Base-by-base conservation (phyloP, 2,888 invertebrate species). In the Ischnus inquisitorius region DNA sequence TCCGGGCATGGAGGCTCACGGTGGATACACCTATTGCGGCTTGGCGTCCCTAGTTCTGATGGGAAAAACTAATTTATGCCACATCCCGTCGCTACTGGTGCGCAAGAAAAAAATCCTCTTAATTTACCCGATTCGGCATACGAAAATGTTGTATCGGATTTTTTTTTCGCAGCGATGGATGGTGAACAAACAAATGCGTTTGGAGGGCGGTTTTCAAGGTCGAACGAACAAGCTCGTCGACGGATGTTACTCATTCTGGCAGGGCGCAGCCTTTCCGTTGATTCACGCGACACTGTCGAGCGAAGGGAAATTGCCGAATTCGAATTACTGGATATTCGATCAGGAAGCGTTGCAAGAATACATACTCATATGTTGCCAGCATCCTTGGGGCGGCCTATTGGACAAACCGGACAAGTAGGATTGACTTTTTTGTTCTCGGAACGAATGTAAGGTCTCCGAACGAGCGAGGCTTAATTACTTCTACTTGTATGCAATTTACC, bases 211-310 rank as follows among this genome's bases (percentile, higher is more conserved):
- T 6, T 99, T 99, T 93, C 97, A 98, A 95, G 99, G 99, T 0
- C 95, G 99, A 90, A 99, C 99, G 1, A 99, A 99, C 94, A 99
- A 99, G 94, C 95, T 99, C 86, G 99, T 99, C 0, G 99, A 99
- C 95, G 98, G 98, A 2, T 99, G 99, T 93, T 99, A 99, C 93
- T 99, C 99, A 0, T 99, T 99, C 94, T 99, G 99, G 99, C 98
- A 98, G 94, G 99, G 98, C 39, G 99, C 97, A 69, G 96, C 97
- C 62, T 97, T 99, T 92, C 98, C 98, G 22, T 95, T 99, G 62
- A 95, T 99, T 60, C 97, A 98, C 93, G 96, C 96, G 82, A 95
- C 97, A 86, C 94, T 97, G 72, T 92, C 94, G 16, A 94, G 95
- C 92, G 95, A 94, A 87, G 94, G 94, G 92, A 89, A 89, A 86